phyloP scores from a whole-genome alignment of 2,113 vertebrate species.

The Seriola rivoliana region DNA sequence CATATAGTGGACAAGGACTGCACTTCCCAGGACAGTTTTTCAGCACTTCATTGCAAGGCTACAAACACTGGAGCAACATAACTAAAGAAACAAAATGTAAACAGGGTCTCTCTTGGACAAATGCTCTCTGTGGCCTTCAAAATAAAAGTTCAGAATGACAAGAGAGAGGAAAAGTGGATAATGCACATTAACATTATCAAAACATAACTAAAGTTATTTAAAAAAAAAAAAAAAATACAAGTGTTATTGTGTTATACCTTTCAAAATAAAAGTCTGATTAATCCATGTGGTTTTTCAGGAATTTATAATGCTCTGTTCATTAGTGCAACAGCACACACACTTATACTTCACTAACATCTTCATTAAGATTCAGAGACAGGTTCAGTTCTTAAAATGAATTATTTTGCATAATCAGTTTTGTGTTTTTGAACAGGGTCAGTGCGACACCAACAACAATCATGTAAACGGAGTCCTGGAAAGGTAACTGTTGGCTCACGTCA shows the following conservation, averaged over 20 bases:
- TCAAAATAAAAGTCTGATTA: background rate
- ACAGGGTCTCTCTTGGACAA: too few species aligned
- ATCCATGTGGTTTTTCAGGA: background rate
- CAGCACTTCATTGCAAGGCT: background rate
- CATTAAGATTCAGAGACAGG: background rate
- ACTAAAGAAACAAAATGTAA: too few species aligned
- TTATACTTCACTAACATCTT: too few species aligned
- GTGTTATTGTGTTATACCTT: background rate
- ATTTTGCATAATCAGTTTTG: background rate
- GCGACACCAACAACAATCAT: constrained; percentile 55
- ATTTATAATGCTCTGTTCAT: background rate
- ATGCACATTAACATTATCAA: background rate
- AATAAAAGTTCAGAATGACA: background rate
- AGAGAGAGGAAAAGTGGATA: background rate
- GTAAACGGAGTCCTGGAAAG: constrained; percentile 29
- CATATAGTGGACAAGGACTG: background rate
- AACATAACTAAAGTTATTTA: background rate
- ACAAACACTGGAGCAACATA: background rate
- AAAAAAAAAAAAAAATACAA: background rate
- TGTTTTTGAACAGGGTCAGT: constrained; percentile 52
- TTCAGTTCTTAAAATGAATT: background rate
- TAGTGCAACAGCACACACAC: too few species aligned
- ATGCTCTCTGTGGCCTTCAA: too few species aligned
- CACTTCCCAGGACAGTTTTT: background rate
- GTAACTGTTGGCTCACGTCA: constrained; percentile 38